phyloP scores from a whole-genome alignment of 2,113 vertebrate genomes.

The Sigmodon hispidus region DNA sequence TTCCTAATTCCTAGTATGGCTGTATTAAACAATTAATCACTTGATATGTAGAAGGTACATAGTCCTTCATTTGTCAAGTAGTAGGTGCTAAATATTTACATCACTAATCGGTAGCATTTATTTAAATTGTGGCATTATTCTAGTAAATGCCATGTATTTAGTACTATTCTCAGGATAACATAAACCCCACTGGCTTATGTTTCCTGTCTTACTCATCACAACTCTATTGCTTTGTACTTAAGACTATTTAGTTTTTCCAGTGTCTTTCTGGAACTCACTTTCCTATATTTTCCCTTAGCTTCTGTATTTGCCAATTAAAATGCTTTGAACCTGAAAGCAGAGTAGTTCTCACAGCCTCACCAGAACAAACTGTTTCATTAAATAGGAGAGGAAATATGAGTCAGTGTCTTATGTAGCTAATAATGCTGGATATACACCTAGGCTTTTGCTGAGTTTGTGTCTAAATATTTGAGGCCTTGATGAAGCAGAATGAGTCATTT shows the following conservation, averaged over 20 bases:
- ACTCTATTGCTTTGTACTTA: neutral
- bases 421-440: neutral
- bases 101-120: neutral
- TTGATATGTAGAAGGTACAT: neutral
- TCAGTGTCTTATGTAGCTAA: neutral
- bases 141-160: neutral
- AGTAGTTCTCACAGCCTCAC: neutral
- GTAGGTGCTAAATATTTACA: neutral
- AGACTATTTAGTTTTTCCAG: neutral
- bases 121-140: neutral
- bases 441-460: neutral
- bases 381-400: conserved; percentile 14
- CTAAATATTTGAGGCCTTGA: conserved; percentile 16
- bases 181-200: neutral
- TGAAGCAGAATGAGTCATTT: conserved; percentile 38
- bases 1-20: neutral
- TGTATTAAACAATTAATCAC: neutral
- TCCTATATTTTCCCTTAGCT: neutral
- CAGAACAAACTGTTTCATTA: conserved; percentile 34
- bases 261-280: neutral
- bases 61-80: neutral
- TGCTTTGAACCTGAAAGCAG: conserved; percentile 34
- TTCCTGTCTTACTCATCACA: neutral
- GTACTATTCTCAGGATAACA: neutral
- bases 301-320: conserved; percentile 18